Percentiles rank a stretch among this genome's conserved stretches.
phyloP scores from a whole-genome alignment of 2,113 vertebrate species.

The Alethe castanea region DNA sequence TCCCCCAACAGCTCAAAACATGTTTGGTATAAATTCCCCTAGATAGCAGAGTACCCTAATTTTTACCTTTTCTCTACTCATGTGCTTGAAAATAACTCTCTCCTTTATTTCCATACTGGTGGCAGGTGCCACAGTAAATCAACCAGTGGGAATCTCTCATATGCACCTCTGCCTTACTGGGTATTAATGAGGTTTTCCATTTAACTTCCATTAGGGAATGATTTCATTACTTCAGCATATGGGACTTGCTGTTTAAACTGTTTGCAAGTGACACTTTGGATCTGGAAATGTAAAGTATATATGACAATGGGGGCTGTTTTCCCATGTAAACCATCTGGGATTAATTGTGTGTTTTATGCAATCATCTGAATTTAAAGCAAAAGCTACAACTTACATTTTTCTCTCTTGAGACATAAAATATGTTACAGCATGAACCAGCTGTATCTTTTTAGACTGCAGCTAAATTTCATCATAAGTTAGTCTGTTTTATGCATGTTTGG shows the following conservation, averaged over 20 bases:
- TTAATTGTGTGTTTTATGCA: not conserved
- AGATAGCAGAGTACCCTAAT: not conserved
- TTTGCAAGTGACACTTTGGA: slow-evolving; percentile 3
- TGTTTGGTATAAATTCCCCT: not conserved
- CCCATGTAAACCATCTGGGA: not conserved
- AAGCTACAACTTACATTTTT: not conserved
- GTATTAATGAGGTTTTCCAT: slow-evolving; percentile 34
- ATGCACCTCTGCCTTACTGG: not conserved
- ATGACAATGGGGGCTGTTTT: not conserved
- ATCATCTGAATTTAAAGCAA: slow-evolving; percentile 23
- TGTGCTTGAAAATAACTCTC: not conserved
- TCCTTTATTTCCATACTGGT: not conserved
- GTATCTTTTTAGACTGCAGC: not conserved
- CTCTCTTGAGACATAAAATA: not conserved
- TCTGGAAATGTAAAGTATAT: not conserved
- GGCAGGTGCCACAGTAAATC: slow-evolving; percentile 43
- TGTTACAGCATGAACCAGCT: not conserved
- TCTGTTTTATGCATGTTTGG: not conserved
- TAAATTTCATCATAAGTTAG: not conserved
- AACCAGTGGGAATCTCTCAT: not conserved
- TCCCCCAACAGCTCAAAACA: not conserved
- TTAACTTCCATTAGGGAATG: slow-evolving; percentile 12
- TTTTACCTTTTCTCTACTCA: not conserved
- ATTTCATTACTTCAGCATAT: not conserved
- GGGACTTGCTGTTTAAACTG: not conserved